Evolutionary conservation across 2,888 invertebrate genomes (phyloP).

Genomic region (Anorthoa munda): DNA sequence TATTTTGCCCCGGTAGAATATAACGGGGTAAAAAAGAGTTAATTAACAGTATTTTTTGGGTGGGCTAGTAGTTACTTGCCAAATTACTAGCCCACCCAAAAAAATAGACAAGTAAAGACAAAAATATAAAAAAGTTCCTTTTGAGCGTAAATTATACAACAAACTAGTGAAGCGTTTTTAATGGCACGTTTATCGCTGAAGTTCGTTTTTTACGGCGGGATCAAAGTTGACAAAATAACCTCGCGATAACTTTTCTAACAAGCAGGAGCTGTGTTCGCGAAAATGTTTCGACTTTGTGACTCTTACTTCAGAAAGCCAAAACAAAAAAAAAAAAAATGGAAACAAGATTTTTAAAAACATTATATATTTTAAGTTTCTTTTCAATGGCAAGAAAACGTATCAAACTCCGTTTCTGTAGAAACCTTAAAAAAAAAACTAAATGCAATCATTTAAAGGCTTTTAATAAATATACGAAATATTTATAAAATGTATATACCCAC

Average conservation of each 20-base stretch:
- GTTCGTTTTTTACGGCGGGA: constrained; percentile 54
- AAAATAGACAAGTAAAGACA: constrained; percentile 20
- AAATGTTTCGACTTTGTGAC: constrained; percentile 16
- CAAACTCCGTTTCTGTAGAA: neutral
- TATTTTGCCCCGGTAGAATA: too few species aligned
- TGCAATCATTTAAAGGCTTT: neutral
- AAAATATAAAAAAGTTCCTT: constrained; percentile 25
- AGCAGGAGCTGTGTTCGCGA: constrained; percentile 29
- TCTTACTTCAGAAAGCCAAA: constrained; percentile 1
- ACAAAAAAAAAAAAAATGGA: neutral
- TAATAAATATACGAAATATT: too few species aligned
- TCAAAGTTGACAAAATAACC: constrained; percentile 38
- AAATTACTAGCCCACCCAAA: neutral
- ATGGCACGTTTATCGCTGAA: constrained; percentile 47
- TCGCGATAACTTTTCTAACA: constrained; percentile 28
- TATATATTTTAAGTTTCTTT: neutral
- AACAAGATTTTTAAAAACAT: neutral
- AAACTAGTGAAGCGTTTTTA: constrained; percentile 58
- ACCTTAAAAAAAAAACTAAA: too few species aligned
- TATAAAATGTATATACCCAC: too few species aligned
- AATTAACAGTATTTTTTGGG: too few species aligned
- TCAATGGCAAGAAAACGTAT: neutral
- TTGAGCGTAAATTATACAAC: constrained; percentile 38
- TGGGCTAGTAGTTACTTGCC: too few species aligned
- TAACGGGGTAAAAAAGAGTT: too few species aligned